Evolutionary conservation across 2,888 invertebrate genomes (phyloP).

Genomic region (Troides helena): DNA sequence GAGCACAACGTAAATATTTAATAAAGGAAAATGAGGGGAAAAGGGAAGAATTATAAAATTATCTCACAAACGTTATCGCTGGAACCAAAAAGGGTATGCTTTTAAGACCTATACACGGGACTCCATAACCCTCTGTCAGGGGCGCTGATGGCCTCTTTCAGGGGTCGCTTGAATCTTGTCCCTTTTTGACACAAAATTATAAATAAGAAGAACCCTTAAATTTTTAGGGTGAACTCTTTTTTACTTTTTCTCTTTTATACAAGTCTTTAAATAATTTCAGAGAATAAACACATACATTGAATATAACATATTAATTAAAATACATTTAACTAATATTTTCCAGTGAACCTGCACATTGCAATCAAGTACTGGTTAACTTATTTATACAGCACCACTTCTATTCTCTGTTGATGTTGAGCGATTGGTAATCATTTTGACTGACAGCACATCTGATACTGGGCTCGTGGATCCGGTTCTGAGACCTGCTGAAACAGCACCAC

Average conservation of each 20-base stretch:
- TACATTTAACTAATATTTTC: too few species aligned
- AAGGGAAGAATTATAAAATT: slow-evolving; percentile 78
- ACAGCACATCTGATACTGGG: too few species aligned
- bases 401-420: too few species aligned
- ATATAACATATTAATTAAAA: too few species aligned
- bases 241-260: not conserved
- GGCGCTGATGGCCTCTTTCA: slow-evolving; percentile 48
- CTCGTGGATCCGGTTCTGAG: too few species aligned
- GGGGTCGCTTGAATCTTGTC: slow-evolving; percentile 47
- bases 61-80: slow-evolving; percentile 68
- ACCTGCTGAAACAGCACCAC: too few species aligned
- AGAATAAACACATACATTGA: too few species aligned
- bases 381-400: too few species aligned
- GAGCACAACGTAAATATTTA: slow-evolving; percentile 68
- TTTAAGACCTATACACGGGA: slow-evolving; percentile 56
- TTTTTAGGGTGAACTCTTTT: not conserved
- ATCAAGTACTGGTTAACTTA: too few species aligned
- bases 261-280: not conserved
- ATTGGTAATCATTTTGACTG: too few species aligned
- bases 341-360: too few species aligned
- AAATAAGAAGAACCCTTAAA: slow-evolving; percentile 12
- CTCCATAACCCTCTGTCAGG: slow-evolving; percentile 37
- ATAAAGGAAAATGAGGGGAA: slow-evolving; percentile 69
- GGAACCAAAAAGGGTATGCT: slow-evolving; percentile 63
- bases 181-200: slow-evolving; percentile 26